phyloP scores from a whole-genome alignment of 1,140 invertebrate genomes.

The Zaprionus taronus region DNA sequence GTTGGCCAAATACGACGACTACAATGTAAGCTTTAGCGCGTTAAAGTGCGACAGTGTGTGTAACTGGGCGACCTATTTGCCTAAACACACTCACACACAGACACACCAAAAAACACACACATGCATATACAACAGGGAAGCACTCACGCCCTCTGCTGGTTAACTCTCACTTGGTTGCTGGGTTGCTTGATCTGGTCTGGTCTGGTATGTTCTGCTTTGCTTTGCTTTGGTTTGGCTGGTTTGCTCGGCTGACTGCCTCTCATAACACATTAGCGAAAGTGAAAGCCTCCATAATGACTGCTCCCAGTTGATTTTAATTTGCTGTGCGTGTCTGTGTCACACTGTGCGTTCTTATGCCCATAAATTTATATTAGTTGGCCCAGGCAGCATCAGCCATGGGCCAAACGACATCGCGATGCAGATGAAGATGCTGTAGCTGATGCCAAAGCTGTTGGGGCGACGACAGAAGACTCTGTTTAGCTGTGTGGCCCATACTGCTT shows the following conservation, averaged over 20 bases:
- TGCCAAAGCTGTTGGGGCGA: background rate
- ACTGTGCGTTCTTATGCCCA: slow-evolving; percentile 59
- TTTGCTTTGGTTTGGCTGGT: slow-evolving; percentile 13
- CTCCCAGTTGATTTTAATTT: slow-evolving; percentile 79
- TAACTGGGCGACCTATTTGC: slow-evolving; percentile 72
- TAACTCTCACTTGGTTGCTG: slow-evolving; percentile 32
- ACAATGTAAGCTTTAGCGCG: slow-evolving; percentile 75
- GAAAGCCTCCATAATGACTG: slow-evolving; percentile 80
- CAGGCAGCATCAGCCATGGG: slow-evolving; percentile 11
- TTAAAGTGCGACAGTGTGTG: slow-evolving; percentile 60
- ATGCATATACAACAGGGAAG: background rate
- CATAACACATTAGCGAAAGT: slow-evolving; percentile 82
- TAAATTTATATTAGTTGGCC: slow-evolving; percentile 73
- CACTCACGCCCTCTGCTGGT: slow-evolving; percentile 22
- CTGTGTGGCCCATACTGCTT: slow-evolving; percentile 3
- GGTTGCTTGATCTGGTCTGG: background rate
- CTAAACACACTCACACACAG: slow-evolving; percentile 60
- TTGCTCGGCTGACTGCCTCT: slow-evolving; percentile 50
- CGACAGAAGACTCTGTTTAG: slow-evolving; percentile 27
- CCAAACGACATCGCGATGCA: slow-evolving; percentile 33
- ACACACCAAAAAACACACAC: slow-evolving; percentile 27
- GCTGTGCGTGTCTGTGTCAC: slow-evolving; percentile 64
- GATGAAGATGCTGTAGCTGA: slow-evolving; percentile 17
- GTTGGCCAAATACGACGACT: slow-evolving; percentile 58
- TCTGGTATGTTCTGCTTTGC: background rate